Evolutionary conservation across 92 coral and sea anemone genomes (phyloP).

Genomic region (Zoanthus sociatus): DNA sequence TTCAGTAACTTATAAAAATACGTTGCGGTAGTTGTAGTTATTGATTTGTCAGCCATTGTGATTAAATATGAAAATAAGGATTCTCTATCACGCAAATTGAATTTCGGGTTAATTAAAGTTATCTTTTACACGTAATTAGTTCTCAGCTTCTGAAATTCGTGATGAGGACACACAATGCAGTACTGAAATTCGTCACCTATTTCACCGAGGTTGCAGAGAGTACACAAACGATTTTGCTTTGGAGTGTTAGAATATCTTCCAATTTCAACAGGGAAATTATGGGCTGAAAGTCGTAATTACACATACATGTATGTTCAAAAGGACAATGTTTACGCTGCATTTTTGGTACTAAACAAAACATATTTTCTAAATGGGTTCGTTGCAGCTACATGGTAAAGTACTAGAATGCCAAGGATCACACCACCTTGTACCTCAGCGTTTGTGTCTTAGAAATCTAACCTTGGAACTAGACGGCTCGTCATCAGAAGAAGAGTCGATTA

Average conservation of each 20-base stretch:
- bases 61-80: constrained; percentile 41
- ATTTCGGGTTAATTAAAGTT: constrained; percentile 29
- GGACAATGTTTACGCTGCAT: constrained; percentile 15
- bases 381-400: constrained; percentile 5
- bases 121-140: constrained; percentile 39
- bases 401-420: constrained; percentile 6
- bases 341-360: constrained; percentile 5
- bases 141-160: constrained; percentile 42
- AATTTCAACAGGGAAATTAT: constrained; percentile 41
- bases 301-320: constrained; percentile 9
- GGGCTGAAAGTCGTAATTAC: constrained; percentile 41
- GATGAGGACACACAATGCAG: constrained; percentile 45
- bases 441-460: constrained; percentile 1
- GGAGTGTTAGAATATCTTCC: constrained; percentile 32
- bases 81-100: constrained; percentile 35
- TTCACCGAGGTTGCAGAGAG: constrained; percentile 51
- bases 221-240: constrained; percentile 43
- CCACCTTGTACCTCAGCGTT: constrained; percentile 10
- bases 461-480: constrained; percentile 16
- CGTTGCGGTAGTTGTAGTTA: constrained; percentile 32
- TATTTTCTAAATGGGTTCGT: constrained; percentile 9
- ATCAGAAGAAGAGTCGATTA: constrained; percentile 10
- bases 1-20: constrained; percentile 32
- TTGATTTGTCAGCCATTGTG: constrained; percentile 44
- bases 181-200: constrained; percentile 41